Evolutionary conservation across 2,888 invertebrate genomes (phyloP).

Genomic region (Luperina nickerlii): DNA sequence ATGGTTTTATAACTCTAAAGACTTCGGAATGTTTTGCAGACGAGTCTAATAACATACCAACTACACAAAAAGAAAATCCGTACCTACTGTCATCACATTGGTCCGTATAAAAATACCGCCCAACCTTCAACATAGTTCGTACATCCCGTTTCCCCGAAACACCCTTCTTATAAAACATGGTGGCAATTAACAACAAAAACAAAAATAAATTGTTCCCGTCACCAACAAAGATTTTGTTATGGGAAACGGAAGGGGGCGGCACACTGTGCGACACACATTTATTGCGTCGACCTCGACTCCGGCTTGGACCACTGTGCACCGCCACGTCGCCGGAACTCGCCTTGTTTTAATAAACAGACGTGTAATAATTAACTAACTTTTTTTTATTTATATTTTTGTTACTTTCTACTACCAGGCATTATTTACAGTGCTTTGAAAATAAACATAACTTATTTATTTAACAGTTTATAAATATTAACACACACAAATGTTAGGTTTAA

Average conservation of each 20-base stretch:
- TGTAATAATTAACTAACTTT: slow-evolving; percentile 9
- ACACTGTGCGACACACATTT: slow-evolving; percentile 52
- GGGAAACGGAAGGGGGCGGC: slow-evolving; percentile 55
- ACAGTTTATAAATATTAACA: background rate
- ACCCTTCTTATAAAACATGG: slow-evolving; percentile 38
- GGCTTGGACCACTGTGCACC: background rate
- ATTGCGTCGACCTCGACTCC: slow-evolving; percentile 35
- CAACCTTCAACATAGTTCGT: slow-evolving; percentile 18
- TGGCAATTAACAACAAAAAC: slow-evolving; percentile 62
- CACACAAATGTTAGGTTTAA: background rate
- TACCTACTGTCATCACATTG: background rate
- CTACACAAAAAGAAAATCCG: background rate
- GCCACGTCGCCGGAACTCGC: slow-evolving; percentile 33
- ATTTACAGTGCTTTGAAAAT: background rate
- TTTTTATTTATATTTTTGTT: background rate
- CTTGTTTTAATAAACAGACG: slow-evolving; percentile 37
- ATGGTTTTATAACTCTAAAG: background rate
- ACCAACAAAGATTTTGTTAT: slow-evolving; percentile 60
- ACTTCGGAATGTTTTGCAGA: background rate
- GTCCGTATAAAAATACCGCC: slow-evolving; percentile 2
- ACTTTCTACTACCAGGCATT: background rate
- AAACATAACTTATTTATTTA: background rate
- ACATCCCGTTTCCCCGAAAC: slow-evolving; percentile 15
- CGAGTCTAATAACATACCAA: background rate
- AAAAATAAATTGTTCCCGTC: slow-evolving; percentile 61